A percentile compares a stretch with the other conserved stretches of the same genome.
These are phyloP conservation scores for Hermaeophaga mercurialis DNA, from an alignment of 2,888 invertebrate genomes.

Conservation along the genomic window DNA sequence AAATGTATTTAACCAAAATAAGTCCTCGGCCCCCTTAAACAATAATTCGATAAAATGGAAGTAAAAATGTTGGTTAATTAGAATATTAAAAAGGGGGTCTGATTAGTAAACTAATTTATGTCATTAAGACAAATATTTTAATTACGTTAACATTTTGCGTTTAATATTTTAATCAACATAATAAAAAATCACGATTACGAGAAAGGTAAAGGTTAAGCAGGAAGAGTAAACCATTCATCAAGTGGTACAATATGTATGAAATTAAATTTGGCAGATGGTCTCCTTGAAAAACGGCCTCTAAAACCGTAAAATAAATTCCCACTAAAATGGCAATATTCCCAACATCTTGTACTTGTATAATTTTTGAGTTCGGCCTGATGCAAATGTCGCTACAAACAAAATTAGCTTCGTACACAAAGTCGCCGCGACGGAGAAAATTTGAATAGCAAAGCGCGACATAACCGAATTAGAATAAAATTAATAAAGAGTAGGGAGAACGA, in stretches of 20 bases:
- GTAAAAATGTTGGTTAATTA: too few species aligned
- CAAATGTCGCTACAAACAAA: conserved; percentile 33
- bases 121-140: too few species aligned
- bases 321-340: conserved; percentile 28
- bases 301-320: conserved; percentile 24
- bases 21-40: too few species aligned
- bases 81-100: too few species aligned
- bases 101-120: too few species aligned
- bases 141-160: too few species aligned
- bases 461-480: conserved; percentile 46
- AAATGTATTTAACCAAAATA: too few species aligned
- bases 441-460: conserved; percentile 34
- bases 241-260: conserved; percentile 15
- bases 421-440: conserved; percentile 28
- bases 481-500: conserved; percentile 39
- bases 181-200: too few species aligned
- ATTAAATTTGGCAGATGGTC: conserved; percentile 25
- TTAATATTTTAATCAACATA: too few species aligned
- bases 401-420: conserved; percentile 34
- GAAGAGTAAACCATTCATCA: conserved; percentile 3
- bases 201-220: not conserved
- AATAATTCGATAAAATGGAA: too few species aligned
- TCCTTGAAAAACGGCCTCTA: conserved; percentile 19
- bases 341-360: conserved; percentile 35
- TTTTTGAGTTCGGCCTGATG: conserved; percentile 32